A percentile compares a stretch with the other conserved stretches of the same genome.
Evolutionary conservation across 2,888 invertebrate genomes (phyloP).

Genomic region (Brenthis daphne): DNA sequence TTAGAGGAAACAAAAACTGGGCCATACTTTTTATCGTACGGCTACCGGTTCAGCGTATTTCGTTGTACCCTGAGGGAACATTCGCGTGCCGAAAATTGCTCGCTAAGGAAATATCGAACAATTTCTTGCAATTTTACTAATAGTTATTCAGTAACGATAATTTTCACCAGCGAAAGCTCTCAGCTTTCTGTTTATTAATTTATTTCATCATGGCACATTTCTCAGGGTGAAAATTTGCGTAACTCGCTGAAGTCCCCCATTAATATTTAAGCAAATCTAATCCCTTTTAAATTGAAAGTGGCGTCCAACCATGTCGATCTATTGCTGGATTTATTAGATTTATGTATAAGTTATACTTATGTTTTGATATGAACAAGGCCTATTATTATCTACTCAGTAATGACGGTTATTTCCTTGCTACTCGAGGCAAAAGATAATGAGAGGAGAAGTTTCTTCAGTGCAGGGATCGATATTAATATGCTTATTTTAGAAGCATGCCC

Average conservation of each 20-base stretch:
- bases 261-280: too few species aligned
- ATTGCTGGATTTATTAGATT: too few species aligned
- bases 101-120: slow-evolving; percentile 46
- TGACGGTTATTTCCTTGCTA: slow-evolving; percentile 23
- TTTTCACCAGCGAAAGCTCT: slow-evolving; percentile 16
- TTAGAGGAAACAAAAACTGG: slow-evolving; percentile 61
- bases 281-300: too few species aligned
- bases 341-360: too few species aligned
- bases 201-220: slow-evolving; percentile 18
- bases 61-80: slow-evolving; percentile 51
- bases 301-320: too few species aligned
- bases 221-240: not conserved
- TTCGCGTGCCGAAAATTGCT: slow-evolving; percentile 76
- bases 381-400: slow-evolving; percentile 25
- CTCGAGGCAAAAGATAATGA: slow-evolving; percentile 33
- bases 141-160: slow-evolving; percentile 31
- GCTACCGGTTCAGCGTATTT: slow-evolving; percentile 67
- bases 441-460: slow-evolving; percentile 28
- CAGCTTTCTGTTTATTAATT: slow-evolving; percentile 21
- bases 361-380: not conserved
- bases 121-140: slow-evolving; percentile 39
- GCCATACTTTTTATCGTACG: slow-evolving; percentile 43
- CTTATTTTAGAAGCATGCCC: slow-evolving; percentile 33
- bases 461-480: slow-evolving; percentile 35
- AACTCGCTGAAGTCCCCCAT: too few species aligned